Conservation (phyloP, 2,113 vertebrate species). For the Proterorhinus semilunaris region DNA sequence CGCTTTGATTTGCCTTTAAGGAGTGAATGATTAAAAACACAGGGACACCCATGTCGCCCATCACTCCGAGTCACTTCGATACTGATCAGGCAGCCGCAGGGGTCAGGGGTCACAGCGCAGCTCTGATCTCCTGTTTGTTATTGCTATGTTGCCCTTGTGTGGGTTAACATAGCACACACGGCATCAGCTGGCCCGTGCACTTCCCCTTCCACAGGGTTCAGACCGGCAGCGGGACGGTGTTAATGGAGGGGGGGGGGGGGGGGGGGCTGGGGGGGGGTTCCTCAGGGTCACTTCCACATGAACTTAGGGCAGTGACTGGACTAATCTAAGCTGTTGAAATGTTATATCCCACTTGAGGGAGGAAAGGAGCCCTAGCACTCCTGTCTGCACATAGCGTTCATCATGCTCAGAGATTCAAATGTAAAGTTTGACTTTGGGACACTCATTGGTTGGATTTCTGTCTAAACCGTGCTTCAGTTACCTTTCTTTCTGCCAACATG, state of each 20-base stretch:
- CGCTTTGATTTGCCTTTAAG: constrained; percentile 53
- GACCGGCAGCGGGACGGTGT: background rate
- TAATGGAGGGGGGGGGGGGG: background rate
- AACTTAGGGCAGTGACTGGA: constrained; percentile 61
- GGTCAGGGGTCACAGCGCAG: constrained; percentile 70
- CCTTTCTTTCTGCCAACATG: too few species aligned
- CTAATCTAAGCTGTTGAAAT: constrained; percentile 72
- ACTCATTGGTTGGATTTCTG: too few species aligned
- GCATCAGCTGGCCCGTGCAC: constrained; percentile 60
- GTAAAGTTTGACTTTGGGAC: background rate
- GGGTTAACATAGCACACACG: constrained; percentile 77
- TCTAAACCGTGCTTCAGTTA: too few species aligned
- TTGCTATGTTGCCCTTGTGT: constrained; percentile 79
- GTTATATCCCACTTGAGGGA: constrained; percentile 54
- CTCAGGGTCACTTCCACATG: constrained; percentile 67
- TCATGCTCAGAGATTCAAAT: background rate
- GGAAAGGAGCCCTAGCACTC: constrained; percentile 40
- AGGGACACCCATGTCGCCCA: constrained; percentile 31
- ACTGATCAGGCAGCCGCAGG: constrained; percentile 58
- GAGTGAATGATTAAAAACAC: constrained; percentile 66
- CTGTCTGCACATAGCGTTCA: constrained; percentile 3
- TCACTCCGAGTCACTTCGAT: constrained; percentile 45
- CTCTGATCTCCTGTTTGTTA: constrained; percentile 82
- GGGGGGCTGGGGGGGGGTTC: background rate
- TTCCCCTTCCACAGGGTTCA: constrained; percentile 48